These are phyloP conservation scores for Thamnaconus septentrionalis DNA, from an alignment of 2,113 vertebrate genomes.

Conservation along the genomic window DNA sequence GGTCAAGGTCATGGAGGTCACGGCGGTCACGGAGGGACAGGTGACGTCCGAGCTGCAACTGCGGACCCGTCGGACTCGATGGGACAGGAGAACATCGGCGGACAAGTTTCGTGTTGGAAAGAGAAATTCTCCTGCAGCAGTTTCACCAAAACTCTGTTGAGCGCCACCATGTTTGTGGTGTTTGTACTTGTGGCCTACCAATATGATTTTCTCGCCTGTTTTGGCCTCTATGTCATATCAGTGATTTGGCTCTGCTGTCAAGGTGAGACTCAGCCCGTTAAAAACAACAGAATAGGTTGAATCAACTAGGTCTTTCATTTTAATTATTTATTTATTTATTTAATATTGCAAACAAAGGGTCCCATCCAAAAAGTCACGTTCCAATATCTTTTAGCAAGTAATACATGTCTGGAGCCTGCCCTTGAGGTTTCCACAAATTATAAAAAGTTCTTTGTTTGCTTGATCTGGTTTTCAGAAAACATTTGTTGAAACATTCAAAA, in stretches of 20 bases:
- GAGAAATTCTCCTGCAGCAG: constrained; percentile 73
- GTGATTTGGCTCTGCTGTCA: constrained; percentile 85
- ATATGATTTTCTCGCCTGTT: constrained; percentile 89
- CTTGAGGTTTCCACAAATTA: too few relatives aligned
- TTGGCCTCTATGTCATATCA: constrained; percentile 86
- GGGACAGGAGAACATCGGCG: constrained; percentile 40
- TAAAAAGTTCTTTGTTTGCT: too few relatives aligned
- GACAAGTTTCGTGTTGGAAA: constrained; percentile 53
- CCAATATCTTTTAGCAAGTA: too few relatives aligned
- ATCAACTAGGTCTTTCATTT: background rate
- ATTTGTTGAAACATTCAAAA: too few relatives aligned
- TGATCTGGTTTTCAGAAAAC: too few relatives aligned
- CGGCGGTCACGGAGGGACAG: constrained; percentile 20
- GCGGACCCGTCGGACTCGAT: constrained; percentile 26
- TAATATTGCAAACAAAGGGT: background rate
- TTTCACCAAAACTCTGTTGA: constrained; percentile 77
- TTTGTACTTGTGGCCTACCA: constrained; percentile 84
- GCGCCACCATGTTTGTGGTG: constrained; percentile 77
- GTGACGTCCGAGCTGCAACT: background rate
- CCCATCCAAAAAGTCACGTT: too few relatives aligned
- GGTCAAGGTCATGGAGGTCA: too few relatives aligned
- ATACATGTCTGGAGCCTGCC: too few relatives aligned
- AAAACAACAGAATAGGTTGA: constrained; percentile 56
- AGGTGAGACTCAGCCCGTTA: constrained; percentile 70
- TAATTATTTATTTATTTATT: background rate